Conservation (phyloP, 2,797 vertebrate species). For the Telmatherina bonti region DNA sequence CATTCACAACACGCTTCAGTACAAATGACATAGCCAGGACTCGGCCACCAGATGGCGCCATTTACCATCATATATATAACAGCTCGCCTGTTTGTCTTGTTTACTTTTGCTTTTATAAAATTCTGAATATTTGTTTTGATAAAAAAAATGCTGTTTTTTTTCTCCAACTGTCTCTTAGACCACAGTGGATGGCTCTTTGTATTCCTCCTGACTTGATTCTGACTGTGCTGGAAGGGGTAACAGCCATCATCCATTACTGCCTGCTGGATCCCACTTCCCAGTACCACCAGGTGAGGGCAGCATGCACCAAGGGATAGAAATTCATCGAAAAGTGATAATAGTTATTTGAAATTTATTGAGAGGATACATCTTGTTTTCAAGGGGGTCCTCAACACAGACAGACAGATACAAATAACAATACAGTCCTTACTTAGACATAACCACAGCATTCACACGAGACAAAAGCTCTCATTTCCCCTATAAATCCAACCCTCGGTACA, state of each 20-base stretch:
- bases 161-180: slow-evolving; percentile 76
- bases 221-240: slow-evolving; percentile 95
- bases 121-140: neutral
- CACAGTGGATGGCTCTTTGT: slow-evolving; percentile 95
- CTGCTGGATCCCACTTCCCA: slow-evolving; percentile 95
- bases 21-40: neutral
- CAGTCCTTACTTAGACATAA: too few species aligned
- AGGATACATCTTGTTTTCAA: too few species aligned
- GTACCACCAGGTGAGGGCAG: slow-evolving; percentile 93
- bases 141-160: neutral
- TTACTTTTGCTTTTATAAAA: neutral
- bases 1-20: neutral
- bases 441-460: too few species aligned
- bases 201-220: slow-evolving; percentile 97
- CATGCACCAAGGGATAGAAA: slow-evolving; percentile 8
- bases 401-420: too few species aligned
- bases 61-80: slow-evolving; percentile 23
- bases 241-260: slow-evolving; percentile 98
- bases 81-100: neutral
- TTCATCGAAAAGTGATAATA: too few species aligned
- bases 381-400: too few species aligned
- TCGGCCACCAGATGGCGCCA: slow-evolving; percentile 66
- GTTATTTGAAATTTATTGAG: too few species aligned
- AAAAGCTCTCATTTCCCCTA: too few species aligned
- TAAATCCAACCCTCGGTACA: too few species aligned